A percentile compares a stretch with the other conserved stretches of the same genome.
Conservation (phyloP, 2,113 vertebrate genomes). For the Alouatta palliata region DNA sequence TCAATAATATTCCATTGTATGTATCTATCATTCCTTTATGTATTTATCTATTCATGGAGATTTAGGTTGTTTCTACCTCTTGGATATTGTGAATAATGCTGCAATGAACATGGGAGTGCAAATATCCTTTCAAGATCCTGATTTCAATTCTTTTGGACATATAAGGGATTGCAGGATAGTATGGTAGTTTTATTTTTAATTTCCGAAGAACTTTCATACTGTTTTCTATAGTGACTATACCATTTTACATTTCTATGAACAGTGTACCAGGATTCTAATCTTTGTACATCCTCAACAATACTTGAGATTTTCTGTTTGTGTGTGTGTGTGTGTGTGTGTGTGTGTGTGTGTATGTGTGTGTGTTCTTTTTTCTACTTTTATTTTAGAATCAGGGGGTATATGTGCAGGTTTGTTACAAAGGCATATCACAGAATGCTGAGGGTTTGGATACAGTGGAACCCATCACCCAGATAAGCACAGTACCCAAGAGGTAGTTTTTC, state of each 20-base stretch:
- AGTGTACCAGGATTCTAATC: neutral
- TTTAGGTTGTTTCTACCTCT: neutral
- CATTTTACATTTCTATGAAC: neutral
- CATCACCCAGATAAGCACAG: too few relatives aligned
- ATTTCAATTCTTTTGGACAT: neutral
- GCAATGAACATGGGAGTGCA: neutral
- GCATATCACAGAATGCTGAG: too few relatives aligned
- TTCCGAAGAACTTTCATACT: neutral
- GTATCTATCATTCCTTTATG: neutral
- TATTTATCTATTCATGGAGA: neutral
- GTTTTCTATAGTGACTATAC: neutral
- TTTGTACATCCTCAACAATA: neutral
- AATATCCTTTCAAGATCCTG: neutral
- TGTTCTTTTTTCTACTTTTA: too few relatives aligned
- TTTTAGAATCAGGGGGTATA: too few relatives aligned
- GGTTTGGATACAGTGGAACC: too few relatives aligned
- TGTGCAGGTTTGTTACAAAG: too few relatives aligned
- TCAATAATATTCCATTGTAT: neutral
- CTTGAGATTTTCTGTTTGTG: neutral
- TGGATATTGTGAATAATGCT: neutral
- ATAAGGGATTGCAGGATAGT: neutral
- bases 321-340: neutral
- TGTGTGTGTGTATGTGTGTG: neutral
- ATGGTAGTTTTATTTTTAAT: neutral
- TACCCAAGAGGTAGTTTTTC: too few relatives aligned